Conservation (phyloP, 1,140 invertebrate species). For the Diploscapter pachys region DNA sequence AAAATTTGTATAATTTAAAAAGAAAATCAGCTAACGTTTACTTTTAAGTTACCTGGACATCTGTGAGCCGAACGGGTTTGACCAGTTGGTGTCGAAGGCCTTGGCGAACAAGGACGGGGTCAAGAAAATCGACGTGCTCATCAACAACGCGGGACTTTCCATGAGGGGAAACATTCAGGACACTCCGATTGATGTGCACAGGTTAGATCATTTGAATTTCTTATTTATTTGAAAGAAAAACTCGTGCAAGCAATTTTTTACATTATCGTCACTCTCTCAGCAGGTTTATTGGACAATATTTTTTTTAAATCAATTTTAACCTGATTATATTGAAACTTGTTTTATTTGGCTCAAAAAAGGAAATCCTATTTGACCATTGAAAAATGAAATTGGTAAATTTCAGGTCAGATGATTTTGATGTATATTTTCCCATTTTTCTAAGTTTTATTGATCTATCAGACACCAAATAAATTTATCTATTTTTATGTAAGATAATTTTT, state of each 20-base stretch:
- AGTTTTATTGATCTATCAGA: background rate
- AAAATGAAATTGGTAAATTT: too few species aligned
- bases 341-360: too few species aligned
- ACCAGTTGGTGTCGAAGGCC: conserved; percentile 18
- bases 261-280: too few species aligned
- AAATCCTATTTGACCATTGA: too few species aligned
- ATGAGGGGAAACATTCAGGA: conserved; percentile 71
- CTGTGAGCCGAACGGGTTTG: conserved; percentile 27
- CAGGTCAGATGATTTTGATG: too few species aligned
- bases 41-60: conserved; percentile 38
- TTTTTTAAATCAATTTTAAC: too few species aligned
- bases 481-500: background rate
- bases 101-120: conserved; percentile 22
- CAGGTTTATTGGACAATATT: too few species aligned
- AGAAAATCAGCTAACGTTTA: too few species aligned
- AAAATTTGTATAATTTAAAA: background rate
- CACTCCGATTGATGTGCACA: conserved; percentile 67
- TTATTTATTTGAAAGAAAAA: background rate
- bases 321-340: too few species aligned
- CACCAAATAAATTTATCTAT: background rate
- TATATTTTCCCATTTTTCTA: too few species aligned
- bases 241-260: too few species aligned
- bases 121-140: conserved; percentile 38
- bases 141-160: conserved; percentile 39
- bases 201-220: conserved; percentile 1